Evolutionary conservation across 2,113 vertebrate species (phyloP).

Genomic region (Atrichornis clamosus): DNA sequence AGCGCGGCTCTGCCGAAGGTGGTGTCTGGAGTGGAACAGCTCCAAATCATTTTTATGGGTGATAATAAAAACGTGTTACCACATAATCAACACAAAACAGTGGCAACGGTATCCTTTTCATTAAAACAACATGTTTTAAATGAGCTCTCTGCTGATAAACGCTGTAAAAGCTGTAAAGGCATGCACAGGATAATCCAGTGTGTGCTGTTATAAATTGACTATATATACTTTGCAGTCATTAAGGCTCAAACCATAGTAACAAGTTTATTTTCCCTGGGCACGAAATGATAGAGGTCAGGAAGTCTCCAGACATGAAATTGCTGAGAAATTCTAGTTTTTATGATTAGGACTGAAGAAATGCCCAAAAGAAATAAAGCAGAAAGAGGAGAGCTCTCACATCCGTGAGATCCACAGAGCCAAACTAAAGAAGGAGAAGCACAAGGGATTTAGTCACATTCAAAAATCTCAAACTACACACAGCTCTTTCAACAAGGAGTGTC

Average conservation of each 20-base stretch:
- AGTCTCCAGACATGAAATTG: constrained; percentile 5
- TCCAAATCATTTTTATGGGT: constrained; percentile 59
- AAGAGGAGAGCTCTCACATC: not conserved
- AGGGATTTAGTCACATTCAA: constrained; percentile 37
- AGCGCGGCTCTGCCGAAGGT: not conserved
- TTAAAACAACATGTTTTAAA: constrained; percentile 54
- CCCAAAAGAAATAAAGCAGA: constrained; percentile 54
- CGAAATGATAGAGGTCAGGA: constrained; percentile 18
- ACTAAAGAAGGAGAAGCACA: constrained; percentile 13
- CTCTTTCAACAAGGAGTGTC: not conserved
- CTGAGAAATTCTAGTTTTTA: constrained; percentile 51
- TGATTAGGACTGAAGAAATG: not conserved
- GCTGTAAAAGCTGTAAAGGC: constrained; percentile 26
- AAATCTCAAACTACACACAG: not conserved
- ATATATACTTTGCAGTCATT: not conserved
- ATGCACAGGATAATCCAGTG: not conserved
- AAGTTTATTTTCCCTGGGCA: constrained; percentile 52
- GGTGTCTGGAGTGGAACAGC: constrained; percentile 19
- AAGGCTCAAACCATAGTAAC: constrained; percentile 13
- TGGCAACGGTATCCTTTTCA: constrained; percentile 44
- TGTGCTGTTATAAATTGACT: not conserved
- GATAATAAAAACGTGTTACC: constrained; percentile 58
- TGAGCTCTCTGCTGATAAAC: constrained; percentile 38
- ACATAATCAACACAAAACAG: constrained; percentile 60
- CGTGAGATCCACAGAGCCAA: constrained; percentile 18